Base-by-base conservation (phyloP, 2,113 vertebrate species). In the Gambusia affinis region DNA sequence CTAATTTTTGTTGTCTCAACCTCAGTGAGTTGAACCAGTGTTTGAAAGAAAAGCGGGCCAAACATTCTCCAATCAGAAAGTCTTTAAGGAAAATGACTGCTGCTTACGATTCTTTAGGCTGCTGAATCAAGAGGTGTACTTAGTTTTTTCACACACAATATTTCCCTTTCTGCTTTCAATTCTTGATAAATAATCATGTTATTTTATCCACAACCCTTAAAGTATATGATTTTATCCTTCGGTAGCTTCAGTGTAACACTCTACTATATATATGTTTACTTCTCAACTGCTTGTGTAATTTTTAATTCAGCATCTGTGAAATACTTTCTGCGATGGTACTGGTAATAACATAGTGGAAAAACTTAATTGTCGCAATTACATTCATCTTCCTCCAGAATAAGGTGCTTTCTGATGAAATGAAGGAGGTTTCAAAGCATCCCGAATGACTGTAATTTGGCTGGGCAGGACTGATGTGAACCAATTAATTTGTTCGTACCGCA, bases 401-500 rank as follows among this genome's bases (percentile, higher is more conserved):
- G 8, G 15, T 24, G 19, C 63, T 24, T 22, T 4, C 31, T 22
- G 17, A 24, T 8, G 8, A 10, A 22, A 31, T 19, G 30, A 12
- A 1, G 1, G 61, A 19, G 61, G 28, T 5, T 30, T 63, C 17
- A 30, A 29, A n/a, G 10, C 4, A 22, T 37, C 64, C 24, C 24
- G n/a, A 35, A 65, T 65, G 64, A 35, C 24, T 39, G 64, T n/a
- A 37, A 65, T 37, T 39, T 15, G 64, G 22, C 37, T 8, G 35
- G 33, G 37, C 35, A 66, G 33, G n/a, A 42, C 6, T 39, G 22
- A 39, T 27, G 37, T 64, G 19, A 37, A 65, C 33, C 33, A 22
- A 65, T 37, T 66, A 66, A 66, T 66, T 14, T n/a, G 27, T 67
- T 47, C 8, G 22, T 33, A 70, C 47, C 28, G 68, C 42, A 24